A percentile compares a stretch with the other conserved stretches of the same genome.
Evolutionary conservation across 53 echinoderm and acorn worm species (phyloP).

Genomic region (Astropecten irregularis): DNA sequence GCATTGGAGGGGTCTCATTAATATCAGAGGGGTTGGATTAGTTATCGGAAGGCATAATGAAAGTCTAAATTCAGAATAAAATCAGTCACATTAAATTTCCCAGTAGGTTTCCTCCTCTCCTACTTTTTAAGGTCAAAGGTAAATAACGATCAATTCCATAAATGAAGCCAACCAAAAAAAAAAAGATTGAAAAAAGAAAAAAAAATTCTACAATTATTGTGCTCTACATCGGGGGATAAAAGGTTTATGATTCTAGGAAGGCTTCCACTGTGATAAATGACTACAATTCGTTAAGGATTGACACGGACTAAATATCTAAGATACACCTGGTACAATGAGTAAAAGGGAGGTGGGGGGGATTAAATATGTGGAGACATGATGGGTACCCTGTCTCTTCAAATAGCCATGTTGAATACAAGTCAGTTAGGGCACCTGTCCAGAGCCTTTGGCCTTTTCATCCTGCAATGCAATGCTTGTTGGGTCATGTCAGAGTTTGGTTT

Average conservation of each 20-base stretch:
- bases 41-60: constrained; percentile 10
- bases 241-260: constrained; percentile 32
- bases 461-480: neutral
- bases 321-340: neutral
- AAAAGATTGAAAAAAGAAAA: neutral
- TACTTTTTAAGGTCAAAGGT: constrained; percentile 20
- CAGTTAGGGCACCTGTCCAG: constrained; percentile 18
- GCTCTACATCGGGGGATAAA: constrained; percentile 22
- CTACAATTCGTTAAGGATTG: constrained; percentile 23
- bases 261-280: constrained; percentile 21
- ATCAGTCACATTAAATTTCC: constrained; percentile 33
- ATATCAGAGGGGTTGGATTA: constrained; percentile 27
- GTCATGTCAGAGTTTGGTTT: too few species aligned
- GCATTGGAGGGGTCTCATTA: constrained; percentile 12
- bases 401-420: constrained; percentile 14
- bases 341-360: too few species aligned
- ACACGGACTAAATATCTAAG: constrained; percentile 15
- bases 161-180: neutral
- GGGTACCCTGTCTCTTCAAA: constrained; percentile 16
- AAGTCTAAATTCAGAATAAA: constrained; percentile 36
- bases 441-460: neutral
- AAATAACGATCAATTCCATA: constrained; percentile 20
- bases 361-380: constrained; percentile 16
- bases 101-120: neutral
- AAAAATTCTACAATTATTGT: constrained; percentile 24